Evolutionary conservation across 2,797 vertebrate genomes (phyloP), one percentile per base, ranked within the genome.

Genomic region (Chaetodon trifasciatus): DNA sequence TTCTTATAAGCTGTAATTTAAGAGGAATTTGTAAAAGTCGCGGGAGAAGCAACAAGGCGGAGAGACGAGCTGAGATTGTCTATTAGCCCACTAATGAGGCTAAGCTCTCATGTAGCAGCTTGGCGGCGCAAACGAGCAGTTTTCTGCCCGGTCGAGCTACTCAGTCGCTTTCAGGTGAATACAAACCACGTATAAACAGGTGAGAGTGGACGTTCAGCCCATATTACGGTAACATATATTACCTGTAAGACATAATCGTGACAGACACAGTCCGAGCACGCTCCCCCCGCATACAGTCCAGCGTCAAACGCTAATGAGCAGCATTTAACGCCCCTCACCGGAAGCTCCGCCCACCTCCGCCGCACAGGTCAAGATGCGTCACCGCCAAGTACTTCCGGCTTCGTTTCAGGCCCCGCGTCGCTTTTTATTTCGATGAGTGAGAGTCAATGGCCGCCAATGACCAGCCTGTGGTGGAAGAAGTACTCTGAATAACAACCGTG

Each of bases 201-300:
- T 21, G 55, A 44, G 1, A 21, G 0, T 4, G 10, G 44, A 21
- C 21, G 16, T 23, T n/a, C 1, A 7, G 3, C 16, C 6, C 57
- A 4, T 6, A 44, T 7, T 9, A 19, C 10, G n/a, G 16, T 13
- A n/a, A 61, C 28, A 53, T 16, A 57, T n/a, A 8, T 74, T 88
- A 94, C 93, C 91, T 91, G 72, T 68, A 58, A 52, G 52, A 58
- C 90, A 93, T 86, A 67, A n/a, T 93, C 88, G 91, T 88, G 90
- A 88, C 87, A 56, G 63, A 28, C 39, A 24, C 67, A 11, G 72
- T 15, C 64, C n/a, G 49, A 24, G 61, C 46, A 42, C 60, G 11
- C 61, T 84, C 83, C 67, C 46, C 62, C 76, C 70, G 71, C 68
- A 46, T 39, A 57, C 73, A 13, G 37, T 16, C 15, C 1, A 11